These are phyloP conservation scores for Cephus pulcher DNA, from an alignment of 2,888 invertebrate genomes.

Conservation along the genomic window DNA sequence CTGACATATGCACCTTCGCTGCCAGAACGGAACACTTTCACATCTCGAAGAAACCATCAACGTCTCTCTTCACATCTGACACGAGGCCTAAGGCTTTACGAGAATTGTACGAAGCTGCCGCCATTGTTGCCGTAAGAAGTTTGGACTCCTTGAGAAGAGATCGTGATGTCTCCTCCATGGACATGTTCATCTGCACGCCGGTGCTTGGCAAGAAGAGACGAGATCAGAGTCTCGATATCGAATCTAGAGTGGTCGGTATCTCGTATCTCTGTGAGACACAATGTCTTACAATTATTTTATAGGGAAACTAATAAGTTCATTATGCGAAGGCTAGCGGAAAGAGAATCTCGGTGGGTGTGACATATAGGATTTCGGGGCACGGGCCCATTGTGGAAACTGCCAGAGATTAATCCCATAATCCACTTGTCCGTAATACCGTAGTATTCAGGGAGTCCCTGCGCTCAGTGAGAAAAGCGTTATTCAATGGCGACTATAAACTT, in stretches of 20 bases:
- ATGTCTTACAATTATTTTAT: slow-evolving; percentile 13
- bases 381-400: background rate
- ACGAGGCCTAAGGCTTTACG: slow-evolving; percentile 81
- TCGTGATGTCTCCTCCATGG: slow-evolving; percentile 73
- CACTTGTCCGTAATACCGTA: background rate
- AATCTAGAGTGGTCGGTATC: slow-evolving; percentile 85
- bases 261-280: background rate
- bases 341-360: background rate
- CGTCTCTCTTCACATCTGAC: slow-evolving; percentile 80
- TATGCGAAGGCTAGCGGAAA: background rate
- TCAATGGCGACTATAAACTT: background rate
- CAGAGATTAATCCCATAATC: background rate
- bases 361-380: background rate
- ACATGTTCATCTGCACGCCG: slow-evolving; percentile 83
- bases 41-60: slow-evolving; percentile 76
- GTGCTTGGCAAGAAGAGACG: slow-evolving; percentile 79
- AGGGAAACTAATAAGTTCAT: background rate
- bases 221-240: slow-evolving; percentile 84
- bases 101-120: slow-evolving; percentile 83
- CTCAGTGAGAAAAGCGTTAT: background rate
- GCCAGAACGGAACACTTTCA: slow-evolving; percentile 82
- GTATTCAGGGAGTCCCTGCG: background rate
- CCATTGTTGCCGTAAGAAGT: slow-evolving; percentile 75
- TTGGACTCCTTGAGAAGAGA: slow-evolving; percentile 77
- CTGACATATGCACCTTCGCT: slow-evolving; percentile 90